Evolutionary conservation across 1,140 invertebrate species (phyloP), one percentile per base, ranked within the genome.

Genomic region (Lutraria rhynchaena): DNA sequence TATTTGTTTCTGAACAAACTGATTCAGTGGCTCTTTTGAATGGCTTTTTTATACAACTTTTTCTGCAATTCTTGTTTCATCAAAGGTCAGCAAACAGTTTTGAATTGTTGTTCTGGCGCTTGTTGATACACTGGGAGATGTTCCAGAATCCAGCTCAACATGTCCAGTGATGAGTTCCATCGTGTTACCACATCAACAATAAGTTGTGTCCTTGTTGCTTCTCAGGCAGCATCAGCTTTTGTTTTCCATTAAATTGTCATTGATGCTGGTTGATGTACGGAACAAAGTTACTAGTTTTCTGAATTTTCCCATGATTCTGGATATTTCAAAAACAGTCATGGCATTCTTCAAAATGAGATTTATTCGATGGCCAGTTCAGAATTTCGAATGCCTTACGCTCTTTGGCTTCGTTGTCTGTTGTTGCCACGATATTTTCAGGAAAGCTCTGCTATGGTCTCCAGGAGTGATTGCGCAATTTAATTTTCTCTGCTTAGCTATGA

Each of bases 341-440:
- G 63, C 35, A 76, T 83, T 41, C 49, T 71, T 81, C 5, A 83
- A 75, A 15, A 83, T 44, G 0, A 85, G 31, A 31, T 83, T 85
- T 7, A 85, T 85, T 46, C 80, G 41, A 35, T 85, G 83, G 13
- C 83, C 75, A 82, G 2, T 63, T 46, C 19, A 85, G 33, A 33
- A 80, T 46, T 19, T 67, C 22, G 61, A 81, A 67, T 17, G 81
- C 80, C 24, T 82, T 82, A n/a, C 41, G 53, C 60, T 85, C 81
- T 44, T 82, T 85, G 3, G 81, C 80, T 22, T 75, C 76, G 75
- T 85, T 85, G 29, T 85, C 83, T 17, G 83, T 80, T 0, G 51
- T 58, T 15, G 41, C 80, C 15, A 41, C 37, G 7, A 76, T 58
- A 55, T 5, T 0, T 35, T 27, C 24, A 46, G 83, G 31, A 9